Conservation (phyloP, 2,797 vertebrate species). For the Melanotaenia nigrans region DNA sequence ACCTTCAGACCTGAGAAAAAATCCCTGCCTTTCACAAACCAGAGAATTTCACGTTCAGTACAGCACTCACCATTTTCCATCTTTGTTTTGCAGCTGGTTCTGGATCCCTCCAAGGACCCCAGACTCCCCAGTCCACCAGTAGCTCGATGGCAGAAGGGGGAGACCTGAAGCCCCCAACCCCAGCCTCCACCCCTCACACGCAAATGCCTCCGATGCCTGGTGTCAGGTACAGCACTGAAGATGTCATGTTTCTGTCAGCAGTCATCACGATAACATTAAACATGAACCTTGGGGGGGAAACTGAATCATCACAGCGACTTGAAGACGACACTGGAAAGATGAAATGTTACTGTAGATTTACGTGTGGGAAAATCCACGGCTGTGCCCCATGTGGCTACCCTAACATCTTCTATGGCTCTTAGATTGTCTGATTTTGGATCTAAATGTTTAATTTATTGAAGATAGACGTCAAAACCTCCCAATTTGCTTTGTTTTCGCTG, state of each 20-base stretch:
- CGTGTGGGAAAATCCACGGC: neutral
- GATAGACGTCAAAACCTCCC: too few species aligned
- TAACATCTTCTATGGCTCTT: neutral
- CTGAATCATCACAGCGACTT: too few species aligned
- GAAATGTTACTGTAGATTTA: too few species aligned
- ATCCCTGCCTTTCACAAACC: slow-evolving; percentile 30
- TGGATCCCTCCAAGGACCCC: slow-evolving; percentile 97
- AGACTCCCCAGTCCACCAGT: slow-evolving; percentile 98
- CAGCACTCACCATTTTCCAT: slow-evolving; percentile 19
- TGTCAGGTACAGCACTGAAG: slow-evolving; percentile 85
- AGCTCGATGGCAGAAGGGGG: slow-evolving; percentile 99
- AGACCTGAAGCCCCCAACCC: slow-evolving; percentile 97
- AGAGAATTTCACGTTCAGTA: neutral
- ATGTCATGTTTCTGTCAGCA: slow-evolving; percentile 13
- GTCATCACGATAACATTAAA: slow-evolving; percentile 10
- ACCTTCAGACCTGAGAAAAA: slow-evolving; percentile 15
- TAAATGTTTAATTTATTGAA: too few species aligned
- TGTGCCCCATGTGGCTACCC: neutral
- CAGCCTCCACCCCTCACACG: slow-evolving; percentile 95
- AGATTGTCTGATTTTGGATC: neutral
- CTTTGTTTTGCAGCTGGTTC: slow-evolving; percentile 89
- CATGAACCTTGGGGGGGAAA: too few species aligned
- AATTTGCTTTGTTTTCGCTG: too few species aligned
- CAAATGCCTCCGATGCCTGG: slow-evolving; percentile 96
- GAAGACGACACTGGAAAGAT: too few species aligned